These are phyloP conservation scores for Habropoda laboriosa DNA, from an alignment of 1,140 invertebrate species.

Conservation along the genomic window DNA sequence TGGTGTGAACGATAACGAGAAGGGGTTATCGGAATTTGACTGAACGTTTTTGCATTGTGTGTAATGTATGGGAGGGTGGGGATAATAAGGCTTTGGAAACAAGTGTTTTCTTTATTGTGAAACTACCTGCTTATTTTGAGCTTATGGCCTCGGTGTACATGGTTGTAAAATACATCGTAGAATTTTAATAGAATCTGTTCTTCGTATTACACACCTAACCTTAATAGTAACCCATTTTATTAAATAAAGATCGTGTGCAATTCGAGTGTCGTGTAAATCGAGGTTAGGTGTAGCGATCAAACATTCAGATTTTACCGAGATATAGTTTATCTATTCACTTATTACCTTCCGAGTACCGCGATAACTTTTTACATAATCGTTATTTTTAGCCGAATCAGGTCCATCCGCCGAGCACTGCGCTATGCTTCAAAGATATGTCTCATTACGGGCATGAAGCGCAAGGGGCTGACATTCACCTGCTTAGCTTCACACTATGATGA, in stretches of 20 bases:
- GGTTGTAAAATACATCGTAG: not conserved
- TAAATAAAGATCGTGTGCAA: too few species aligned
- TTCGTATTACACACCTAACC: too few species aligned
- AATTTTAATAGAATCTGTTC: too few species aligned
- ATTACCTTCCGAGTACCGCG: not conserved
- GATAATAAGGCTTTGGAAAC: not conserved
- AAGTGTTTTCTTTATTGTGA: not conserved
- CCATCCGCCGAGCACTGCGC: not conserved
- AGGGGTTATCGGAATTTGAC: not conserved
- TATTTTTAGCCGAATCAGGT: constrained; percentile 33
- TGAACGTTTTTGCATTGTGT: not conserved
- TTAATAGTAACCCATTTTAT: too few species aligned
- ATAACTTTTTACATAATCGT: too few species aligned
- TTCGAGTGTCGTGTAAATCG: too few species aligned
- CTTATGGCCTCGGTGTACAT: not conserved
- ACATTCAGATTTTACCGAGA: too few species aligned
- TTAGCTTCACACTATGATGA: constrained; percentile 64
- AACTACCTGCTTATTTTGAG: not conserved
- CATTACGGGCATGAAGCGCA: constrained; percentile 54
- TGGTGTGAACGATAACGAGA: not conserved
- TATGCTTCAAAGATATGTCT: constrained; percentile 53
- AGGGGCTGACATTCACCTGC: constrained; percentile 67
- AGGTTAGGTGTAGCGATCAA: too few species aligned
- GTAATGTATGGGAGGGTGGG: too few species aligned
- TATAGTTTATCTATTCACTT: not conserved